Base-by-base conservation (phyloP, 2,888 invertebrate species). In the Willowsia nigromaculata region DNA sequence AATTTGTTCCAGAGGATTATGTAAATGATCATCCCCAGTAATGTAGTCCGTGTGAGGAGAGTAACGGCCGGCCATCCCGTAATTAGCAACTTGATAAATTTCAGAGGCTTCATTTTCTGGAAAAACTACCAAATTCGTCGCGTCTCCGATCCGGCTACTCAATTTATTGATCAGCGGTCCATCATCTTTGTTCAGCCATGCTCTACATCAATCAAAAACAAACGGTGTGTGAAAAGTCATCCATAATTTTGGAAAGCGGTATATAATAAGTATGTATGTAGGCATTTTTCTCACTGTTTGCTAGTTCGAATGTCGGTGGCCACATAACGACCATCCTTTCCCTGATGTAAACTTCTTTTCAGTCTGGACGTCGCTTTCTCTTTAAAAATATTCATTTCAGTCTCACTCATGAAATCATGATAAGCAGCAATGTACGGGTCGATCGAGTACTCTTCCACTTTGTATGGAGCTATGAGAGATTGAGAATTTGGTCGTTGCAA, bases 81-180 rank as follows among this genome's bases (percentile, higher is more conserved):
- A 93, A 86, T 93, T 93, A n/a, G 93, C 93, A 81, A 93, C 93
- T 91, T 93, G 93, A 50, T 91, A 93, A n/a, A 92, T 85, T 89
- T 93, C 93, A 0, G 93, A 90, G 1, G 92, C 93, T 71, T 92
- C 91, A 74, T 92, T 92, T 71, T 93, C 92, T 9, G 93, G 93
- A 13, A 91, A 91, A 33, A 90, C 90, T 43, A 85, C 88, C 9
- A 93, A 53, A 11, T 90, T 90, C 18, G 92, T 92, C n/a, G 91
- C 90, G 33, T 91, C 92, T 11, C 91, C 89, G 15, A 93, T 92
- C 85, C 92, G 84, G 7, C 76, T 78, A 25, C 91, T 91, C 7
- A 93, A 80, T 50, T 80, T 80, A n/a, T 90, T 83, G 0, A 92
- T 90, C 4, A 90, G 27, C 0, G 92, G 90, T 37, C 93, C 93